Percentiles rank a stretch among this genome's conserved stretches.
Conservation (phyloP, 2,888 invertebrate species). For the Meteorus colon region DNA sequence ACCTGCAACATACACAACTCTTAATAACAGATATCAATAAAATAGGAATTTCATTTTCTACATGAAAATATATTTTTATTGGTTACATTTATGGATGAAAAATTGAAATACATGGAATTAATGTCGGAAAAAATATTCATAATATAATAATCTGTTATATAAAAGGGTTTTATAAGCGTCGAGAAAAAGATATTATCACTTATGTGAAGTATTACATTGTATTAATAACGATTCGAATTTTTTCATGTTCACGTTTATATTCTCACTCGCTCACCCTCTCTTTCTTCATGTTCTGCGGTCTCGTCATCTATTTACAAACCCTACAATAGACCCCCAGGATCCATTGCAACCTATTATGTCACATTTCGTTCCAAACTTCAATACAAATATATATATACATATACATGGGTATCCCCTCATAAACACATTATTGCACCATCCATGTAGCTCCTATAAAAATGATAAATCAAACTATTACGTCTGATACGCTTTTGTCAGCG, state of each 20-base stretch:
- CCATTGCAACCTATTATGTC: slow-evolving; percentile 71
- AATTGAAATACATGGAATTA: no score
- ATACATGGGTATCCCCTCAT: background rate
- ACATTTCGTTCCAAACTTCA: slow-evolving; percentile 70
- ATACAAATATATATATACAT: slow-evolving; percentile 65
- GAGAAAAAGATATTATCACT: slow-evolving; percentile 41
- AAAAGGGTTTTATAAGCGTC: background rate
- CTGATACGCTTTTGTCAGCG: slow-evolving; percentile 55
- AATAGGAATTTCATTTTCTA: background rate
- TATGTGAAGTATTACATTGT: slow-evolving; percentile 44
- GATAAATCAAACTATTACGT: slow-evolving; percentile 72
- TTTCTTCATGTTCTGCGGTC: slow-evolving; percentile 60
- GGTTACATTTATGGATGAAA: background rate
- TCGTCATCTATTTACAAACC: slow-evolving; percentile 69
- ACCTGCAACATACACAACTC: background rate
- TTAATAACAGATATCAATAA: background rate
- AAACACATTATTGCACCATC: slow-evolving; percentile 24
- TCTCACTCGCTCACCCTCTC: slow-evolving; percentile 41
- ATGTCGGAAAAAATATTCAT: background rate
- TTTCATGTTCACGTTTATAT: slow-evolving; percentile 37
- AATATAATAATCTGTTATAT: background rate
- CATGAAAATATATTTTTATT: background rate
- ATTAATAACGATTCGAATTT: slow-evolving; percentile 55
- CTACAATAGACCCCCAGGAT: slow-evolving; percentile 69
- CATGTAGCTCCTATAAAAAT: slow-evolving; percentile 51